Evolutionary conservation across 2,113 vertebrate species (phyloP).

Genomic region (Phainopepla nitens): DNA sequence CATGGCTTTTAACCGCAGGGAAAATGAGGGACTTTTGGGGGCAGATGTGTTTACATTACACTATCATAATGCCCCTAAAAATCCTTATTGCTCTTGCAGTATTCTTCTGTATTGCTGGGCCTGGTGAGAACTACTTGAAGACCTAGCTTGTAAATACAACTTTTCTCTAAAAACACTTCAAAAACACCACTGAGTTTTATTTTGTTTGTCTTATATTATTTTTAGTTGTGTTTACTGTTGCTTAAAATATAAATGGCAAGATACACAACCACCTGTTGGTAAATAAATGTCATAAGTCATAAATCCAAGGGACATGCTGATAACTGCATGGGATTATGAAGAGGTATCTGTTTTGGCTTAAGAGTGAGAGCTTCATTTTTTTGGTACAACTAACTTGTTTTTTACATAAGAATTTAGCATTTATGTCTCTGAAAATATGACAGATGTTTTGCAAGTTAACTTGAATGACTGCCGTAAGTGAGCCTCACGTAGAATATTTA

Average conservation of each 20-base stretch:
- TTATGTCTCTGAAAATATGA: background rate
- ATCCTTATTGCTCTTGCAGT: conserved; percentile 95
- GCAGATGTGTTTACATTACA: conserved; percentile 88
- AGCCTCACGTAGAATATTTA: background rate
- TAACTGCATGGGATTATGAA: conserved; percentile 11
- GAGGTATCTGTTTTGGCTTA: background rate
- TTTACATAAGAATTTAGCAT: background rate
- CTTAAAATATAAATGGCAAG: conserved; percentile 49
- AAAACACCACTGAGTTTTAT: background rate
- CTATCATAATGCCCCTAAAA: conserved; percentile 95
- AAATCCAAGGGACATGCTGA: conserved; percentile 21
- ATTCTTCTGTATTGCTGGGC: conserved; percentile 72
- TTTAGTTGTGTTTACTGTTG: conserved; percentile 58
- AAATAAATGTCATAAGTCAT: conserved; percentile 42
- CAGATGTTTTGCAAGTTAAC: background rate
- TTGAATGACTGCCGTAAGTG: background rate
- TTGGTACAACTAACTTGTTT: background rate
- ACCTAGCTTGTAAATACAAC: conserved; percentile 9
- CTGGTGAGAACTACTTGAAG: conserved; percentile 24
- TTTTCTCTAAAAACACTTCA: background rate
- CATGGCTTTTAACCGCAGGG: conserved; percentile 80
- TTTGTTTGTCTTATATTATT: conserved; percentile 26
- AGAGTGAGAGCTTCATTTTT: conserved; percentile 15
- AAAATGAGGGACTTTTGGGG: conserved; percentile 96
- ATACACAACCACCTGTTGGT: conserved; percentile 10